A percentile compares a stretch with the other conserved stretches of the same genome.
phyloP scores from a whole-genome alignment of 2,888 invertebrate genomes.

The Sarcophaga subvicina region DNA sequence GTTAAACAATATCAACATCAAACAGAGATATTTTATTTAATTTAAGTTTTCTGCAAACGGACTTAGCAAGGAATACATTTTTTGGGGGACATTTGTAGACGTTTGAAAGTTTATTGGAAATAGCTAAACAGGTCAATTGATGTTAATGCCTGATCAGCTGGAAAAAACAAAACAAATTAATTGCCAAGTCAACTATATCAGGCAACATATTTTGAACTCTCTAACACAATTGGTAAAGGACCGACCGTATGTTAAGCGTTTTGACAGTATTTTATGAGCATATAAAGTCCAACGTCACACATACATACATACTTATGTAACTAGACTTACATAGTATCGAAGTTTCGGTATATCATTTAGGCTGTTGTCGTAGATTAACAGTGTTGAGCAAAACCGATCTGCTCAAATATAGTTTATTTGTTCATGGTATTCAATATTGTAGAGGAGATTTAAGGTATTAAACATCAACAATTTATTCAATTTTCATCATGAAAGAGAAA shows the following conservation, averaged over 20 bases:
- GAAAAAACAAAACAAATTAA: slow-evolving; percentile 63
- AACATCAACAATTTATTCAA: too few species aligned
- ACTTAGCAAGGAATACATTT: neutral
- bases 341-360: slow-evolving; percentile 12
- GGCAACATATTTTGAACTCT: slow-evolving; percentile 61
- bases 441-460: too few species aligned
- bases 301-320: neutral
- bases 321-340: neutral
- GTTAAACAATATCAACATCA: too few species aligned
- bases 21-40: too few species aligned
- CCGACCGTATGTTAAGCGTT: slow-evolving; percentile 53
- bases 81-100: neutral
- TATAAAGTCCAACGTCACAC: neutral
- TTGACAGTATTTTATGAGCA: slow-evolving; percentile 41
- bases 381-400: neutral
- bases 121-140: slow-evolving; percentile 50
- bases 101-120: neutral
- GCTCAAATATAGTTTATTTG: too few species aligned
- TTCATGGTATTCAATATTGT: too few species aligned
- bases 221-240: slow-evolving; percentile 40
- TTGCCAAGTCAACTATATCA: slow-evolving; percentile 56
- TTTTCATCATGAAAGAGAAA: too few species aligned
- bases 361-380: neutral
- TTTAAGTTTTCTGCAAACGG: too few species aligned
- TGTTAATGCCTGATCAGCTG: slow-evolving; percentile 56